Evolutionary conservation across 2,113 vertebrate genomes (phyloP).

Genomic region (Varanus komodoensis): DNA sequence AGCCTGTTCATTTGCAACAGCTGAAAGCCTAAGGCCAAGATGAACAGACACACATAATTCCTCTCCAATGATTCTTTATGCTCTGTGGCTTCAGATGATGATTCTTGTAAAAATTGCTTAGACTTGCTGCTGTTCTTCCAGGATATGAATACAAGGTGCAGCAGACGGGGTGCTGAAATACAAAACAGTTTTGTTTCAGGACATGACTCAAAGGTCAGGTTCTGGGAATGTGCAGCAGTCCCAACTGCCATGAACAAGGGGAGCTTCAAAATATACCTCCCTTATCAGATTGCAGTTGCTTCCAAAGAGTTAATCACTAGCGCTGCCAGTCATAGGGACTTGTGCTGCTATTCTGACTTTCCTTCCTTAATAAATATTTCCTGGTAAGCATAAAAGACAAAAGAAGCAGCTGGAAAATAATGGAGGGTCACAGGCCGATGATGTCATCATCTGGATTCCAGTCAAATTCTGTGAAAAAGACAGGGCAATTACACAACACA

Average conservation of each 20-base stretch:
- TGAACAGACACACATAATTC: not conserved
- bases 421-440: no score
- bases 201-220: not conserved
- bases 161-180: no score
- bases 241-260: not conserved
- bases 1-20: not conserved
- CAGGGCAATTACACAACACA: no score
- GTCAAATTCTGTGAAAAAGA: no score
- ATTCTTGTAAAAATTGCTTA: not conserved
- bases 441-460: no score
- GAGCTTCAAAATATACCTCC: not conserved
- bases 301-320: no score
- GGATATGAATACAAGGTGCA: not conserved
- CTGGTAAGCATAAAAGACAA: no score
- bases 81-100: not conserved
- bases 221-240: not conserved
- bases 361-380: no score
- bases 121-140: not conserved
- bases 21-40: not conserved
- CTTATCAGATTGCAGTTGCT: not conserved
- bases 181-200: not conserved
- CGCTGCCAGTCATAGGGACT: no score
- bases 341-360: no score
- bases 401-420: no score
- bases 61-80: not conserved